Evolutionary conservation across 1,140 invertebrate species (phyloP), one percentile per base, ranked within the genome.

Genomic region (Melipona quadrifasciata): DNA sequence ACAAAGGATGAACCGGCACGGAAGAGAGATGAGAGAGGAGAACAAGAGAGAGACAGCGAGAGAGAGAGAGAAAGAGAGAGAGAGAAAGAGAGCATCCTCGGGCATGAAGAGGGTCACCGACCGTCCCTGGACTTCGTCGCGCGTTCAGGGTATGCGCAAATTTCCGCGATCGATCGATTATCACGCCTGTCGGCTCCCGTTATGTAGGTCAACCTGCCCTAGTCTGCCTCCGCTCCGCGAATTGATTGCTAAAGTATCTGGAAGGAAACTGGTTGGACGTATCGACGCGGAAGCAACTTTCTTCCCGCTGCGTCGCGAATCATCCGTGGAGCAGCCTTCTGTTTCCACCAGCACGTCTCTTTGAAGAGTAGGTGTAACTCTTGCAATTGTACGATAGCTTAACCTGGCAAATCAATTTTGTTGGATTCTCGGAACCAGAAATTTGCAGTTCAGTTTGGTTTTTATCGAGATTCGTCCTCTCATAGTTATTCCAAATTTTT

Each of bases 111-210:
- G 88, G 81, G 73, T 86, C 55, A 81, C 31, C 64, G 70, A 77
- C 80, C 73, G 31, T 71, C 51, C 72, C 77, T 79, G 79, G 78
- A 84, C 85, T 82, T 78, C 34, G 67, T 81, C 65, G 86, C n/a
- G 34, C 57, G 58, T 67, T 72, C 24, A 27, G 55, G 73, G 47
- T 64, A 78, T 68, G 55, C 77, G 84, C 72, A 71, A 86, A 89
- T 89, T 85, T 78, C 81, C 24, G 17, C 77, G 78, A 86, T 86
- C 88, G 87, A 89, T 89, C 87, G 79, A 84, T 89, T 81, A 84
- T 53, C 64, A 61, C 70, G 77, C 53, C 51, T 55, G 64, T 81
- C 68, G 65, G 58, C 14, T 68, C 73, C 65, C 39, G 53, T 58
- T 83, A 86, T 71, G 55, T 71, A 70, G 67, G 51, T 58, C 55